These are phyloP conservation scores for Troides aeacus DNA, from an alignment of 2,888 invertebrate species.

Conservation along the genomic window DNA sequence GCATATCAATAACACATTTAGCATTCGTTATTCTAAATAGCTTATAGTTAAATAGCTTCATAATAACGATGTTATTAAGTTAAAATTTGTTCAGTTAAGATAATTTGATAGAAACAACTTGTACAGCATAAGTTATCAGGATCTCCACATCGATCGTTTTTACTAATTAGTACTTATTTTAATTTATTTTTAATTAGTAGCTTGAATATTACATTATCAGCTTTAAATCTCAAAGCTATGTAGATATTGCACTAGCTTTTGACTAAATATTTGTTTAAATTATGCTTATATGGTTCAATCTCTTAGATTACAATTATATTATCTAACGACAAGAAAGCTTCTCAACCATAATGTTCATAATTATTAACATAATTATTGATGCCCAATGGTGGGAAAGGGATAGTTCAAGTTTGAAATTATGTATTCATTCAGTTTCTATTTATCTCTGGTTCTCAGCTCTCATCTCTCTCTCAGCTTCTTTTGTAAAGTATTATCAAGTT, in stretches of 20 bases:
- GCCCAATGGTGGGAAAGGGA: no score
- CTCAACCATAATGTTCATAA: no score
- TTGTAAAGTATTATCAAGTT: no score
- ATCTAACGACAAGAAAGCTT: neutral
- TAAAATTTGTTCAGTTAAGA: neutral
- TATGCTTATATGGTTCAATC: neutral
- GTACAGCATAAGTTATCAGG: no score
- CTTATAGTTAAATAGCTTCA: neutral
- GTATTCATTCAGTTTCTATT: no score
- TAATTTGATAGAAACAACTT: neutral
- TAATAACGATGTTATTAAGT: neutral
- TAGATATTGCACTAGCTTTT: neutral
- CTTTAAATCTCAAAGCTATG: constrained; percentile 36
- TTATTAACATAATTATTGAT: no score
- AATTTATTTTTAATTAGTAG: neutral
- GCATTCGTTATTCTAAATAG: constrained; percentile 14
- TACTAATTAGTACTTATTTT: neutral
- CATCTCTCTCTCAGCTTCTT: no score
- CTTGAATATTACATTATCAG: neutral
- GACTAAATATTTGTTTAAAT: no score
- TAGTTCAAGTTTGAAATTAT: no score
- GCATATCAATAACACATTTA: constrained; percentile 18
- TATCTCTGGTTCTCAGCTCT: no score
- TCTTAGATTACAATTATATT: neutral
- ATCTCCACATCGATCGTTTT: no score